Evolutionary conservation across 2,888 invertebrate species (phyloP).

Genomic region (Ptychoptera albimana): DNA sequence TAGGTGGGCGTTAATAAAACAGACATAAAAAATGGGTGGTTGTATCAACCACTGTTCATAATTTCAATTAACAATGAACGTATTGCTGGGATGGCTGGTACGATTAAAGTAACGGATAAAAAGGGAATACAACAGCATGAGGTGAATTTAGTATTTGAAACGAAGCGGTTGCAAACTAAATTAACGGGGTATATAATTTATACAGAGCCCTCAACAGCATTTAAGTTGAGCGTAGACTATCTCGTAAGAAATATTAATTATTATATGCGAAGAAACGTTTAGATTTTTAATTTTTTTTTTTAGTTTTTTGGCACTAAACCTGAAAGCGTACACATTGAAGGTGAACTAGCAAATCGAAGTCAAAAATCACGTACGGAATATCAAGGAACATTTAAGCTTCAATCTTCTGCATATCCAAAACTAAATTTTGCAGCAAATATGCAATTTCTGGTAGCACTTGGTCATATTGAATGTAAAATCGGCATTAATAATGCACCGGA

Average conservation of each 20-base stretch:
- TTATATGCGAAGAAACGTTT: background rate
- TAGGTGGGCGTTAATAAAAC: slow-evolving; percentile 26
- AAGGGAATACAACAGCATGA: slow-evolving; percentile 61
- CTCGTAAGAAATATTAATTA: slow-evolving; percentile 40
- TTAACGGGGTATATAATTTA: slow-evolving; percentile 54
- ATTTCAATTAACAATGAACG: slow-evolving; percentile 57
- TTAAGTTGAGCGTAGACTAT: slow-evolving; percentile 26
- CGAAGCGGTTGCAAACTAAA: slow-evolving; percentile 55
- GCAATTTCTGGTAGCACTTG: slow-evolving; percentile 51
- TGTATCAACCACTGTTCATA: slow-evolving; percentile 52
- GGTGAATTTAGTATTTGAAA: slow-evolving; percentile 58
- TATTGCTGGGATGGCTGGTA: slow-evolving; percentile 48
- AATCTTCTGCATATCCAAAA: slow-evolving; percentile 60
- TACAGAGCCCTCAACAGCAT: slow-evolving; percentile 23
- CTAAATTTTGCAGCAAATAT: slow-evolving; percentile 48
- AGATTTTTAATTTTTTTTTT: background rate
- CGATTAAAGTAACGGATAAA: slow-evolving; percentile 42
- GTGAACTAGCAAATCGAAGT: slow-evolving; percentile 33
- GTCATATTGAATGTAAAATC: slow-evolving; percentile 53
- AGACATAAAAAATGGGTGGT: slow-evolving; percentile 40
- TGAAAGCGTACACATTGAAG: slow-evolving; percentile 32
- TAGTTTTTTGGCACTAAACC: slow-evolving; percentile 26
- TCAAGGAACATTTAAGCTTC: slow-evolving; percentile 48
- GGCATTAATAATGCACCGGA: slow-evolving; percentile 52
- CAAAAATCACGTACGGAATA: slow-evolving; percentile 25